Evolutionary conservation across 2,888 invertebrate species (phyloP), one percentile per base, ranked within the genome.

Genomic region (Urechis unicinctus): DNA sequence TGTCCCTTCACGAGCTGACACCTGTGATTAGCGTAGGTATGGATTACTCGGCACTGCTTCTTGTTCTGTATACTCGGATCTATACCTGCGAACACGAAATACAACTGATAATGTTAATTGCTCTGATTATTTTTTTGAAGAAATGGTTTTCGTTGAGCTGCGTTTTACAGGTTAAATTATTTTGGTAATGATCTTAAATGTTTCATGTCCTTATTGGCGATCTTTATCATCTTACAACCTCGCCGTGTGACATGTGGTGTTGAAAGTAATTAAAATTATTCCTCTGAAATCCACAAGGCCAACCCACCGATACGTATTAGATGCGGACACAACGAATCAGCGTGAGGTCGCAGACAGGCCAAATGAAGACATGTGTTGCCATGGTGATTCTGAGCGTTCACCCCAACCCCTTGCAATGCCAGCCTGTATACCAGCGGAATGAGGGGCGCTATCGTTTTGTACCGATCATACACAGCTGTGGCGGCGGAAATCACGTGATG

Each of bases 291-390:
- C n/a, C n/a, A n/a, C n/a, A n/a, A n/a, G n/a, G n/a, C n/a, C n/a
- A n/a, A n/a, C 55, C 50, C 52, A 65, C 68, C 68, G 41, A 67
- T 58, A 42, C 68, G 45, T 9, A 68, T 67, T 13, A 68, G 57
- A 51, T 68, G 68, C 41, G 53, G 49, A 41, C 60, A 61, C 2
- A 68, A 43, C 25, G 13, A 21, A 24, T 62, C 60, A 2, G 62
- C 66, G 21, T 59, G 45, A 3, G 68, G 68, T 53, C 57, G 52
- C 47, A 68, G 50, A 49, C 68, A 69, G 22, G 68, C 68, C 25
- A 68, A 53, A 50, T 69, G 68, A 13, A 67, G 57, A 29, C 59
- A 56, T 5, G 67, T 67, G 56, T 67, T 67, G n/a, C 67, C 67
- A 45, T 62, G 61, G 1, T 47, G 30, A 52, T 67, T 67, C 57